These are phyloP conservation scores for Budorcas taxicolor DNA, from an alignment of 2,113 vertebrate species.

Conservation along the genomic window DNA sequence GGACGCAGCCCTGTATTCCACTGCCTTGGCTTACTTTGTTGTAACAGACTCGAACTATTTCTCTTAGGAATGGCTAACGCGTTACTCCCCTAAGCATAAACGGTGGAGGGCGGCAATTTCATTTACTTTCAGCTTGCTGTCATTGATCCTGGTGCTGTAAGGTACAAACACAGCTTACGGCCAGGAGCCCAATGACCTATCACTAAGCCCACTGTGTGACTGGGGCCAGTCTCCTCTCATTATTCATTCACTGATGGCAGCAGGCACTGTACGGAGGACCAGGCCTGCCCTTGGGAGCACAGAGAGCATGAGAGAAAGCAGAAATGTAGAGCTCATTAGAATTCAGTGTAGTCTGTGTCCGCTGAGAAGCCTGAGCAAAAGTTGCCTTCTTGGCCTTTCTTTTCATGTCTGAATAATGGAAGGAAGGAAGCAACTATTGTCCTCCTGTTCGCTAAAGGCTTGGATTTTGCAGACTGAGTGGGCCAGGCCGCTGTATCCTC, in stretches of 20 bases:
- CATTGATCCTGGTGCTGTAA: background rate
- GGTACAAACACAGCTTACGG: background rate
- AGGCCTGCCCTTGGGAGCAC: background rate
- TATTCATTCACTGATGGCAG: background rate
- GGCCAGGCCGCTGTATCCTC: background rate
- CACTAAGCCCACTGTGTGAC: background rate
- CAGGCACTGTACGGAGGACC: background rate
- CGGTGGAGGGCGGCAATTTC: background rate
- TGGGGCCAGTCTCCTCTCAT: background rate
- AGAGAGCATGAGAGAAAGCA: background rate
- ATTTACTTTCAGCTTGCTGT: background rate
- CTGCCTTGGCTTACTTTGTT: background rate
- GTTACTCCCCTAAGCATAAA: background rate
- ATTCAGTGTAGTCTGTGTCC: background rate
- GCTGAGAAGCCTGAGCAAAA: background rate
- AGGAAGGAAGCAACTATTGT: background rate
- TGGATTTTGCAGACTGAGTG: background rate
- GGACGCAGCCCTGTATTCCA: background rate
- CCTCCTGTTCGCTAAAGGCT: background rate
- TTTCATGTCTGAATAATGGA: background rate
- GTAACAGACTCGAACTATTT: background rate
- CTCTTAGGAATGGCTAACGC: background rate
- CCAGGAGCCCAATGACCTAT: background rate
- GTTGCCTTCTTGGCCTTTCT: background rate
- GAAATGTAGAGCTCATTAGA: background rate